Percentiles rank a stretch among this genome's conserved stretches.
These are phyloP conservation scores for Apodemus sylvaticus DNA, from an alignment of 2,113 vertebrate species.

Conservation along the genomic window DNA sequence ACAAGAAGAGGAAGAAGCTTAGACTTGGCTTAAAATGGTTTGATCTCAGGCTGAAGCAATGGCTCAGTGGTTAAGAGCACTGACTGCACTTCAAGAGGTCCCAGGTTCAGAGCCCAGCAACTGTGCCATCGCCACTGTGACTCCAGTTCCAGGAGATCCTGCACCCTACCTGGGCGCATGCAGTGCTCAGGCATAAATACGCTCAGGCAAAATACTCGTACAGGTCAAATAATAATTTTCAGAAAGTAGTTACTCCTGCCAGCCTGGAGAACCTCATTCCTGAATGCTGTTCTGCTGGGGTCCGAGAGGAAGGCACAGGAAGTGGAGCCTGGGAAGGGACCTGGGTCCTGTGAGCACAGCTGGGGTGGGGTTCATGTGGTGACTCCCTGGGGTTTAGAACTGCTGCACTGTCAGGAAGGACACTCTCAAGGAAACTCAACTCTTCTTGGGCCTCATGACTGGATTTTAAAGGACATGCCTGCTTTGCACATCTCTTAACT, in stretches of 20 bases:
- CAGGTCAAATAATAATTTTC: background rate
- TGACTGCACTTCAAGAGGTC: background rate
- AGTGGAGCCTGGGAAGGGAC: background rate
- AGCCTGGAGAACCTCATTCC: background rate
- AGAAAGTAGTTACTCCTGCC: background rate
- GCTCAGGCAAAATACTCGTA: background rate
- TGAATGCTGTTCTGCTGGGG: background rate
- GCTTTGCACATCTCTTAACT: background rate
- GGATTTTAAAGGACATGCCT: background rate
- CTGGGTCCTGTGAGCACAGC: background rate
- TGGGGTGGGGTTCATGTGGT: background rate
- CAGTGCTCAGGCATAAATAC: background rate
- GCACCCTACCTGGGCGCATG: background rate
- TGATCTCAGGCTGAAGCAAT: background rate
- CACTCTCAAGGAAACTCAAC: too few species aligned
- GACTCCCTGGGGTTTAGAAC: background rate
- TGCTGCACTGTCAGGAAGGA: background rate
- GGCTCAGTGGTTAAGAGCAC: background rate
- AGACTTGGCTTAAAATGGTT: background rate
- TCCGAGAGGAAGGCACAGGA: background rate
- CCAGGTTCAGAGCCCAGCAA: background rate
- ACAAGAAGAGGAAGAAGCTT: background rate
- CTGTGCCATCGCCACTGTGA: background rate
- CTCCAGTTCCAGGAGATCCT: background rate
- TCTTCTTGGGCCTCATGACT: background rate